Base-by-base conservation (phyloP, 2,113 vertebrate genomes). In the Melanerpes formicivorus region DNA sequence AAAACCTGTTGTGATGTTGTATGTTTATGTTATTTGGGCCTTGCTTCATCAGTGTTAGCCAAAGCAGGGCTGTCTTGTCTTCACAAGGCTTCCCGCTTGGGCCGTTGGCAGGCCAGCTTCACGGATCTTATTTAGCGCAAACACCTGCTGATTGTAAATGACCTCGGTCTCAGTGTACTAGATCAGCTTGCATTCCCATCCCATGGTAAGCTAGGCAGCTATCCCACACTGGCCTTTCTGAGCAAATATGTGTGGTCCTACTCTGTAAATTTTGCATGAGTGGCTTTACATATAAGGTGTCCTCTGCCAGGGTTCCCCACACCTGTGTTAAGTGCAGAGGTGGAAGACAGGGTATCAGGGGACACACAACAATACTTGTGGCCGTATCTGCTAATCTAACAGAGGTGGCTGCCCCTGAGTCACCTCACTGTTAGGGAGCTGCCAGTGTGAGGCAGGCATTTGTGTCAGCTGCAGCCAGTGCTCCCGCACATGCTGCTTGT, bases 271-370 rank as follows among this genome's bases (percentile, higher is more conserved):
- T 32, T 75, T 56, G 3, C 44, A 5, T 26, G 12, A 75, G 8
- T 17, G 48, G 8, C 27, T 14, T 21, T 78, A 30, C 21, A 32
- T 48, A 22, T 3, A 23, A 0, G 3, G 23, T 27, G 14, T 62
- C 30, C 26, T 88, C 44, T 81, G 37, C 48, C 9, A 8, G 18
- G 11, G 5, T 37, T 85, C 56, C 50, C 14, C 54, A 60, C 21
- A 32, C 2, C 5, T 26, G 14, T 0, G 0, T 6, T 32, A 46
- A 86, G 52, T 30, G 12, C 62, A 9, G 64, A 83, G 52, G 54
- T 11, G 29, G 32, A 71, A 14, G 25, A 44, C 62, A 60, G 27
- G 3, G 6, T 75, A 42, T 62, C 1, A 2, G 15, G 25, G 6
- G 55, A 29, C 25, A 46, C 19, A n/a, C 19, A 32, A 11, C 34